phyloP scores from a whole-genome alignment of 1,140 invertebrate species.

The Subanguina moxae region DNA sequence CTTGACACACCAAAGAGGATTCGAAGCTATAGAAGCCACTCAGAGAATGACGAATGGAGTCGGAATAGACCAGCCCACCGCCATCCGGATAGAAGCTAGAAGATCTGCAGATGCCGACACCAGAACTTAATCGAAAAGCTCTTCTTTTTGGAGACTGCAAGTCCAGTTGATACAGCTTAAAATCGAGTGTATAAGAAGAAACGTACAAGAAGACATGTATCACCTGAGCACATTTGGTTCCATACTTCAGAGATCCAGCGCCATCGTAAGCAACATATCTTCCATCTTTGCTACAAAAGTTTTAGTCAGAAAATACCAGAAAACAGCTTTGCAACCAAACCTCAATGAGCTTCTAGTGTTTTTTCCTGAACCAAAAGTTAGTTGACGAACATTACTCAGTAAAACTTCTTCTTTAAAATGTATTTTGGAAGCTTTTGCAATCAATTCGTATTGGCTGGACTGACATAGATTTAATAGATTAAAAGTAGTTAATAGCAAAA shows the following conservation, averaged over 20 bases:
- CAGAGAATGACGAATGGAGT: slow-evolving; percentile 17
- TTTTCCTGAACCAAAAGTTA: neutral
- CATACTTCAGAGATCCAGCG: slow-evolving; percentile 1
- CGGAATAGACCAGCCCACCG: slow-evolving; percentile 11
- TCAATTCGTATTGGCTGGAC: too few relatives aligned
- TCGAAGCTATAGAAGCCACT: slow-evolving; percentile 16
- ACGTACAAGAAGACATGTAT: too few relatives aligned
- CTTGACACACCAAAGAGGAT: slow-evolving; percentile 5
- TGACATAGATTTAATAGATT: too few relatives aligned
- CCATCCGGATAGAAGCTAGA: slow-evolving; percentile 9
- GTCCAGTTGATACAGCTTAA: slow-evolving; percentile 24
- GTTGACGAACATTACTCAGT: neutral
- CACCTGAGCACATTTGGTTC: slow-evolving; percentile 8
- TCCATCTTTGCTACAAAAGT: slow-evolving; percentile 12
- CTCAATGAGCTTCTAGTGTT: neutral
- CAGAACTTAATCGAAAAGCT: slow-evolving; percentile 20
- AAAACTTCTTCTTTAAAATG: too few relatives aligned
- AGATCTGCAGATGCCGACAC: slow-evolving; percentile 10
- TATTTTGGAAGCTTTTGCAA: too few relatives aligned
- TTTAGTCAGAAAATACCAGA: too few relatives aligned
- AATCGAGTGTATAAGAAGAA: too few relatives aligned
- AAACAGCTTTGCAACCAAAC: neutral
- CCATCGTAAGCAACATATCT: slow-evolving; percentile 8
- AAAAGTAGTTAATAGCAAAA: too few relatives aligned
- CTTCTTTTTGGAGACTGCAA: neutral